Percentiles rank a stretch among this genome's conserved stretches.
phyloP scores from a whole-genome alignment of 2,113 vertebrate genomes.

The Chloropsis hardwickii region DNA sequence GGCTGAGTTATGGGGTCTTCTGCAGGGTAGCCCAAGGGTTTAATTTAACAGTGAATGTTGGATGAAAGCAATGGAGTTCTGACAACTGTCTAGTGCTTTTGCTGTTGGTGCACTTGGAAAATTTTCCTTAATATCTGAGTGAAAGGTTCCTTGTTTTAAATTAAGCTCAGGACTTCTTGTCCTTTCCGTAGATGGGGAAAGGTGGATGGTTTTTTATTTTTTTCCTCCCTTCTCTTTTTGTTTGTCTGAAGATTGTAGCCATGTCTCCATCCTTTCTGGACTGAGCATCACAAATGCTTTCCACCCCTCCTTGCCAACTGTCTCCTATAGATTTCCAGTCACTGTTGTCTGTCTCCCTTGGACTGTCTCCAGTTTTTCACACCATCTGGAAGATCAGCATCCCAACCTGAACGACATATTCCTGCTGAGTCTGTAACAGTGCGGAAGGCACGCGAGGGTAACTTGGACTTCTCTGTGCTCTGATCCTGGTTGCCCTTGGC shows the following conservation, averaged over 20 bases:
- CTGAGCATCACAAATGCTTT: neutral
- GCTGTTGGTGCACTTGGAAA: neutral
- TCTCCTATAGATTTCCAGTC: constrained; percentile 44
- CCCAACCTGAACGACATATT: neutral
- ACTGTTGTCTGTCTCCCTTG: constrained; percentile 30
- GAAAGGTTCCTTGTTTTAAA: neutral
- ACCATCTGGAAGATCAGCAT: neutral
- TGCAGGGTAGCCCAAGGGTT: neutral
- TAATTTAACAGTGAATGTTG: constrained; percentile 31
- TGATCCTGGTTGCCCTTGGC: neutral
- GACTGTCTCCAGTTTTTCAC: neutral
- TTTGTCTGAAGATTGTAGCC: neutral
- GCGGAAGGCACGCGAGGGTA: neutral
- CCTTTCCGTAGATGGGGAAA: neutral
- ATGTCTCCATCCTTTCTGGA: neutral
- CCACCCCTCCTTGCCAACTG: neutral
- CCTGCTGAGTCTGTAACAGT: neutral
- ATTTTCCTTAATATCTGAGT: neutral
- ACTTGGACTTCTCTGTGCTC: neutral
- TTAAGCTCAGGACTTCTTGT: neutral
- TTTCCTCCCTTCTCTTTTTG: neutral
- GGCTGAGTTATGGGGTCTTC: constrained; percentile 32
- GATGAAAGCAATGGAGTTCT: neutral
- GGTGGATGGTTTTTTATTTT: neutral
- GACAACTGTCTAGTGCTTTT: neutral